phyloP scores from a whole-genome alignment of 2,797 vertebrate genomes.

The Acanthornis magna region DNA sequence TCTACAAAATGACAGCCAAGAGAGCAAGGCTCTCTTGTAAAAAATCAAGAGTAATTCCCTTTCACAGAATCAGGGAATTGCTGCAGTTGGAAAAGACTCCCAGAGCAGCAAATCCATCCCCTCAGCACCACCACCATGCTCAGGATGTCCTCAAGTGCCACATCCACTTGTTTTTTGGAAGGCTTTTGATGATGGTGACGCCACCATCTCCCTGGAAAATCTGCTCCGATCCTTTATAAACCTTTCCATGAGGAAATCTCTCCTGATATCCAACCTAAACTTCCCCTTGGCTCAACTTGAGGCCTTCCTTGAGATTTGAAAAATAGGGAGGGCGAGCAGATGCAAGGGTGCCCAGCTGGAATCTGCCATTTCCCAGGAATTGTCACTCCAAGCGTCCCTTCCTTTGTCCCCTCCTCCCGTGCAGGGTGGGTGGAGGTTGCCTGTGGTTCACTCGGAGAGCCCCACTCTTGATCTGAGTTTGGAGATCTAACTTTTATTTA shows the following conservation, averaged over 20 bases:
- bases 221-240: background rate
- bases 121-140: background rate
- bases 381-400: background rate
- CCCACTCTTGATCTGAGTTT: background rate
- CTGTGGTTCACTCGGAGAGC: rapidly evolving
- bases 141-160: background rate
- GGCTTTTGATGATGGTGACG: background rate
- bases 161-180: background rate
- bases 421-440: rapidly evolving
- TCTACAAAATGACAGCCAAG: background rate
- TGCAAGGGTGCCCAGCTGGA: background rate
- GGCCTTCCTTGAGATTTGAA: background rate
- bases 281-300: background rate
- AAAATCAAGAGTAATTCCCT: no score
- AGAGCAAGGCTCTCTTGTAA: background rate
- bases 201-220: background rate
- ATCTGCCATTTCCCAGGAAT: background rate
- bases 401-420: background rate
- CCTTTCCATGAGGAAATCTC: background rate
- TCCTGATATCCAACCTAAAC: background rate
- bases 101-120: background rate
- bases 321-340: background rate
- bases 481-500: background rate
- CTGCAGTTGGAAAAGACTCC: background rate
- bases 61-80: background rate